Percentiles rank a stretch among this genome's conserved stretches.
phyloP scores from a whole-genome alignment of 1,140 invertebrate species.

The Myzus persicae region DNA sequence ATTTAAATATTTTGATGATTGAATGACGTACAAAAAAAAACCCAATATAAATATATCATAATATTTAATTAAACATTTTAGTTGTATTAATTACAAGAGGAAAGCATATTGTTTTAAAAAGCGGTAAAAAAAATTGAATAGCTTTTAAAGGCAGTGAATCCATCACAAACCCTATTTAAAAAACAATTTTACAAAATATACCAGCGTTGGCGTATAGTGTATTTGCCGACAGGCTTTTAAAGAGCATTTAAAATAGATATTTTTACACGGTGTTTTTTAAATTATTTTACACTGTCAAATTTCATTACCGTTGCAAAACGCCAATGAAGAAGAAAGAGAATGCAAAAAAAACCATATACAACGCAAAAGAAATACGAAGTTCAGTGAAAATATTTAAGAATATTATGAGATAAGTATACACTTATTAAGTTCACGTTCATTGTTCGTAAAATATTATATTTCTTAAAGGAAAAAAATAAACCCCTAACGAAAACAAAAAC shows the following conservation, averaged over 20 bases:
- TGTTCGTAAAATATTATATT: not conserved
- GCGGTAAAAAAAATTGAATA: slow-evolving; percentile 10
- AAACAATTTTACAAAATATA: slow-evolving; percentile 5
- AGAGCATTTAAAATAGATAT: not conserved
- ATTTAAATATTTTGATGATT: not conserved
- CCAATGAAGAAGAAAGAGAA: slow-evolving; percentile 11
- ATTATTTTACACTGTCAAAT: not conserved
- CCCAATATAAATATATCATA: not conserved
- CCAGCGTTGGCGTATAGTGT: not conserved
- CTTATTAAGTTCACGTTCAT: not conserved
- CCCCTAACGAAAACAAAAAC: not conserved
- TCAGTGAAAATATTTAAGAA: not conserved
- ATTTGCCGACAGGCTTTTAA: slow-evolving; percentile 21
- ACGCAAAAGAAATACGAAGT: not conserved
- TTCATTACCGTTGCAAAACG: not conserved
- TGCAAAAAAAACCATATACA: not conserved
- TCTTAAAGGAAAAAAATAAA: not conserved
- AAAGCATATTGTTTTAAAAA: not conserved
- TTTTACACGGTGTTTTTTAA: slow-evolving; percentile 12
- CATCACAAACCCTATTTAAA: slow-evolving; percentile 14
- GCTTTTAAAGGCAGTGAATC: not conserved
- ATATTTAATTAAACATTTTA: slow-evolving; percentile 21
- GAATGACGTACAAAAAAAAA: not conserved
- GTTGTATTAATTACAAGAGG: not conserved
- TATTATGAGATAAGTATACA: not conserved